Evolutionary conservation across 2,797 vertebrate species (phyloP).

Genomic region (Fundulus diaphanus): DNA sequence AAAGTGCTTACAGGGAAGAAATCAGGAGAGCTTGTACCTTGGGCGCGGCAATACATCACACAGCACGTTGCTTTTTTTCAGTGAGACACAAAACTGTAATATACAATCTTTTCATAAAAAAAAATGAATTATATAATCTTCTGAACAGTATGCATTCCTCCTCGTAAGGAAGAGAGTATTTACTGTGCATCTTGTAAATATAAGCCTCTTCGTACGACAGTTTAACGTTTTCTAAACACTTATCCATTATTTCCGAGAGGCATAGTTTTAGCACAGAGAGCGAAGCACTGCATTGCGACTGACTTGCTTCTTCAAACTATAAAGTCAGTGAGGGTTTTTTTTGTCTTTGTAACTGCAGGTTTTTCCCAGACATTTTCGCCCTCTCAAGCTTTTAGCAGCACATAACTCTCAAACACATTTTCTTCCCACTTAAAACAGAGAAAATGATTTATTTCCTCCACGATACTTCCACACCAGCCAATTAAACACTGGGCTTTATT

Average conservation of each 20-base stretch:
- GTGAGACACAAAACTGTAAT: constrained; percentile 5
- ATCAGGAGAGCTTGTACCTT: constrained; percentile 1
- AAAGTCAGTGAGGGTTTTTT: neutral
- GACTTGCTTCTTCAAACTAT: neutral
- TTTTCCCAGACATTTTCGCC: neutral
- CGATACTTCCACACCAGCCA: neutral
- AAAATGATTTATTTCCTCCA: neutral
- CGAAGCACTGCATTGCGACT: neutral
- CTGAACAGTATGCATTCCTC: neutral
- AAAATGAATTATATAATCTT: neutral
- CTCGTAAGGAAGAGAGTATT: neutral
- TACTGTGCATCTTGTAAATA: neutral
- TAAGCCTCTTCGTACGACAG: neutral
- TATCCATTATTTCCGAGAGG: neutral
- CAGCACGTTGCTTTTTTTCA: neutral
- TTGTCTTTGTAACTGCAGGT: neutral
- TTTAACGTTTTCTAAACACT: neutral
- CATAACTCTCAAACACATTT: neutral
- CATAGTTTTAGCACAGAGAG: neutral
- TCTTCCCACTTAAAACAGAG: neutral
- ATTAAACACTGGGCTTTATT: constrained; percentile 12
- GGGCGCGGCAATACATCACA: constrained; percentile 4
- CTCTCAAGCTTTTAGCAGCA: constrained; percentile 32
- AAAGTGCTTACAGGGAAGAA: constrained; percentile 44
- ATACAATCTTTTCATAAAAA: neutral